These are phyloP conservation scores for Chionomys nivalis DNA, from an alignment of 2,113 vertebrate species.

Conservation along the genomic window DNA sequence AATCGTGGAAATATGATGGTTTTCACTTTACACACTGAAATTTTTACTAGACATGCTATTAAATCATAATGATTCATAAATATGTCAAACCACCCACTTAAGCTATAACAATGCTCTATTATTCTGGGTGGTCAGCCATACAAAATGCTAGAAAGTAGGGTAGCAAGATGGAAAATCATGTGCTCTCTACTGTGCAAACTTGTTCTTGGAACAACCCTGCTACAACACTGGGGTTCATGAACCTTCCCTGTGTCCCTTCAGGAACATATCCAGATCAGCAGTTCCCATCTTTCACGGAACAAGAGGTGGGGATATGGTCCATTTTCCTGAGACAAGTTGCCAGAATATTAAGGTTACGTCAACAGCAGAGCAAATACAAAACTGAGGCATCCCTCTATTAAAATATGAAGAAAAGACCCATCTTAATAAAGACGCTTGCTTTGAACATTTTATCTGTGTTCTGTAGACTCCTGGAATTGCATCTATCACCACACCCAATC, in stretches of 20 bases:
- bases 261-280: conserved; percentile 64
- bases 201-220: conserved; percentile 72
- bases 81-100: conserved; percentile 60
- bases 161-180: conserved; percentile 71
- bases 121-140: conserved; percentile 75
- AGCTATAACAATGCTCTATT: conserved; percentile 66
- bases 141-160: conserved; percentile 53
- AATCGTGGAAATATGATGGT: conserved; percentile 26
- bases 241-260: conserved; percentile 67
- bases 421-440: conserved; percentile 56
- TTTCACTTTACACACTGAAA: conserved; percentile 16
- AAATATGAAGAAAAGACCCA: conserved; percentile 51
- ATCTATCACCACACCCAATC: conserved; percentile 77
- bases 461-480: conserved; percentile 62
- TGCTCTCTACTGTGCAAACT: conserved; percentile 69
- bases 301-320: conserved; percentile 59
- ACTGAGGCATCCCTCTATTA: conserved; percentile 64
- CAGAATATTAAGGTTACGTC: conserved; percentile 73
- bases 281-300: conserved; percentile 58
- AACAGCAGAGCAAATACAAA: conserved; percentile 62
- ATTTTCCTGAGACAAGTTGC: conserved; percentile 65
- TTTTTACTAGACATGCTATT: conserved; percentile 51
- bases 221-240: conserved; percentile 72
- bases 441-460: conserved; percentile 71
- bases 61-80: conserved; percentile 58